A percentile compares a stretch with the other conserved stretches of the same genome.
Conservation (phyloP, 2,797 vertebrate species). For the Pangasius larnaudii region DNA sequence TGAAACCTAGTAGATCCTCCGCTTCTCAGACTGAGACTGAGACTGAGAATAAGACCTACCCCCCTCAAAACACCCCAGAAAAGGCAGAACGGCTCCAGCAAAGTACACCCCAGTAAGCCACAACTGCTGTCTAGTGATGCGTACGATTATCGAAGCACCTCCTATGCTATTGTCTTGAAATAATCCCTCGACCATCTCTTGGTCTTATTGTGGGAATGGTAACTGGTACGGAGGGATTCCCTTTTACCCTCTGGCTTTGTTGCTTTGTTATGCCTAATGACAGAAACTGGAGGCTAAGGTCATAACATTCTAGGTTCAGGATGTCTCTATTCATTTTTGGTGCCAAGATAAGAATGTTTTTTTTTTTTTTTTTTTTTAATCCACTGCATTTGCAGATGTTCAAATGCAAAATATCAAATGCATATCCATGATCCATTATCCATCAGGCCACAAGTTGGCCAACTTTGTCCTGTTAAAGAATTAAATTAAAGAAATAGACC, state of each 20-base stretch:
- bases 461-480: background rate
- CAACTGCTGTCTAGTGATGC: background rate
- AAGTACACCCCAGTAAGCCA: background rate
- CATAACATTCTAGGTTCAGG: background rate
- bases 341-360: background rate
- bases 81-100: background rate
- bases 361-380: background rate
- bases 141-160: conserved; percentile 7
- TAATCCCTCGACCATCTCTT: conserved; percentile 7
- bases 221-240: conserved; percentile 27
- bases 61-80: background rate
- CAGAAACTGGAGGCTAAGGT: conserved; percentile 22
- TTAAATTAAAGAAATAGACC: background rate
- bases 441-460: no score
- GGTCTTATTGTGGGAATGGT: conserved; percentile 13
- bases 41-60: background rate
- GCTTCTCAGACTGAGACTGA: conserved; percentile 21
- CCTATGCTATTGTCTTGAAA: conserved; percentile 22
- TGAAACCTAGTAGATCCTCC: conserved; percentile 37
- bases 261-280: conserved; percentile 11
- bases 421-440: background rate
- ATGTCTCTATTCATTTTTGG: conserved; percentile 3
- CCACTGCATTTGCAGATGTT: background rate
- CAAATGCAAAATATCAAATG: background rate
- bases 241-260: conserved; percentile 26